Percentiles rank a stretch among this genome's conserved stretches.
phyloP scores from a whole-genome alignment of 2,888 invertebrate genomes.

The Dicroscelio sp. region DNA sequence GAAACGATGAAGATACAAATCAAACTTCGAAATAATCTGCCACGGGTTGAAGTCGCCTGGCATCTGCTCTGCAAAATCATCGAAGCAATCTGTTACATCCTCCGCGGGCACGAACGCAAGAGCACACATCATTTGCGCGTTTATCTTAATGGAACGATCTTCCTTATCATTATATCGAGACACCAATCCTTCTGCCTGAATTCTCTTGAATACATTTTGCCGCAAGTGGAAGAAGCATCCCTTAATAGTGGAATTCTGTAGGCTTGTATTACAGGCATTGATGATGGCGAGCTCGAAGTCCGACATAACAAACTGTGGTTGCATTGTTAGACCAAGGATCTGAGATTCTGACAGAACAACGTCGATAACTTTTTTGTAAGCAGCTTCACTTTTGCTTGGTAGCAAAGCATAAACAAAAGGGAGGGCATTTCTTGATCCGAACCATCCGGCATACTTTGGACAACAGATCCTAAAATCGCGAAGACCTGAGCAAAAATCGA shows the following conservation, averaged over 20 bases:
- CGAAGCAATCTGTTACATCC: not conserved
- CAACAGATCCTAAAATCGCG: slow-evolving; percentile 12
- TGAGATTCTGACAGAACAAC: not conserved
- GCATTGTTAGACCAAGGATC: not conserved
- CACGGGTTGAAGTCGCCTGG: not conserved
- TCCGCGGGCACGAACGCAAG: not conserved
- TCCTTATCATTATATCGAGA: not conserved
- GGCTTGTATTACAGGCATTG: not conserved
- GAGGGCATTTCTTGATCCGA: not conserved
- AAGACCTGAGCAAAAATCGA: slow-evolving; percentile 15
- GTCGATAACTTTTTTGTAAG: not conserved
- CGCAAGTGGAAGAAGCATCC: not conserved
- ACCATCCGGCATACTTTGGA: not conserved
- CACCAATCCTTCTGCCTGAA: not conserved
- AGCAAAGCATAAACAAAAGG: slow-evolving; percentile 26
- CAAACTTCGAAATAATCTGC: slow-evolving; percentile 3
- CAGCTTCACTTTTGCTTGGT: not conserved
- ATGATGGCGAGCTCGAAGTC: not conserved
- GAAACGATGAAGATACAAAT: not conserved
- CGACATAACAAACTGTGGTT: not conserved
- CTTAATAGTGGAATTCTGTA: not conserved
- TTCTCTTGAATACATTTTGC: not conserved
- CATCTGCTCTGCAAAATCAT: not conserved
- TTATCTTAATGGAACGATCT: not conserved
- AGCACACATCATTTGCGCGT: not conserved